Percentiles rank a stretch among this genome's conserved stretches.
These are phyloP conservation scores for Ovis aries DNA, from an alignment of 2,113 vertebrate genomes.

Conservation along the genomic window ARS-UI_Ramb_v3.0 NC_056069.1:6426001-6426500, in stretches of 20 bases:
- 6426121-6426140: neutral
- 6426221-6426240: neutral
- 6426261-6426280: too few relatives aligned
- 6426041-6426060: neutral
- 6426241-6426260: neutral
- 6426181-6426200: neutral
- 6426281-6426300: neutral
- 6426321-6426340: neutral
- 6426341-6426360: neutral
- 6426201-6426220: neutral
- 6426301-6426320: neutral
- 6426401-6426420: neutral
- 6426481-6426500: neutral
- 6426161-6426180: neutral
- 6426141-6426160: neutral
- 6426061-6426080: neutral
- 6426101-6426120: neutral
- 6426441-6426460: neutral
- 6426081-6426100: neutral
- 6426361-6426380: neutral
- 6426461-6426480: neutral
- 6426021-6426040: neutral
- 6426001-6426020: neutral
- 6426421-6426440: accelerated
- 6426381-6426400: neutral